Base-by-base conservation (phyloP, 1,140 invertebrate genomes). In the Heliconius congener region DNA sequence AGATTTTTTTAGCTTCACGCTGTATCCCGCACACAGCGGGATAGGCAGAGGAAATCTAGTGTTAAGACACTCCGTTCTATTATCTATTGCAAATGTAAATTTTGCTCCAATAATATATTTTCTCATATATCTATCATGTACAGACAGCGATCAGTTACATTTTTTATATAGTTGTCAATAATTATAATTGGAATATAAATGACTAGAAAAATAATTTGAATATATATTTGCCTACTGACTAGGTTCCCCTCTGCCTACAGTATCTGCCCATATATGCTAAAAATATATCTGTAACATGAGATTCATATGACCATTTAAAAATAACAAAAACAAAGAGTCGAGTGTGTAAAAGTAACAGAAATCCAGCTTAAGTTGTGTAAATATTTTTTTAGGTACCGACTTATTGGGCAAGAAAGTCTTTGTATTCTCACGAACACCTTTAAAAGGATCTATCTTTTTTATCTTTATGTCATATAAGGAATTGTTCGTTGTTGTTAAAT, bases 301-400 rank as follows among this genome's bases (percentile, higher is more conserved):
- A 66, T 27, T 27, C 13, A 66, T 66, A 30, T 30, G 60, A 13
- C n/a, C 13, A 66, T 66, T 3, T 30, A 66, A 13, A n/a, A 60
- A 60, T 60, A 60, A 60, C 8, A 57, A 52, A 19, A 57, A 66
- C 30, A 66, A 57, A 23, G 8, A 27, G 11, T 8, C 11, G 9
- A 27, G 57, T 30, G 23, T 30, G 60, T 66, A 66, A 66, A 66
- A 66, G 60, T 66, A 27, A 30, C 60, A 66, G 60, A 66, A 66
- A 66, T 66, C 60, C 60, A 66, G 60, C 23, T 66, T 66, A 66
- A 27, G 23, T 13, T 66, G 57, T 3, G 60, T 66, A 66, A 66
- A 66, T 66, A 66, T 66, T 66, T 66, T 66, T 66, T 66, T 66
- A 66, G 60, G 60, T 66, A 66, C 27, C 27, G 23, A 30, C 60